Evolutionary conservation across 2,888 invertebrate genomes (phyloP), one percentile per base, ranked within the genome.

Genomic region (Amorpha juglandis): DNA sequence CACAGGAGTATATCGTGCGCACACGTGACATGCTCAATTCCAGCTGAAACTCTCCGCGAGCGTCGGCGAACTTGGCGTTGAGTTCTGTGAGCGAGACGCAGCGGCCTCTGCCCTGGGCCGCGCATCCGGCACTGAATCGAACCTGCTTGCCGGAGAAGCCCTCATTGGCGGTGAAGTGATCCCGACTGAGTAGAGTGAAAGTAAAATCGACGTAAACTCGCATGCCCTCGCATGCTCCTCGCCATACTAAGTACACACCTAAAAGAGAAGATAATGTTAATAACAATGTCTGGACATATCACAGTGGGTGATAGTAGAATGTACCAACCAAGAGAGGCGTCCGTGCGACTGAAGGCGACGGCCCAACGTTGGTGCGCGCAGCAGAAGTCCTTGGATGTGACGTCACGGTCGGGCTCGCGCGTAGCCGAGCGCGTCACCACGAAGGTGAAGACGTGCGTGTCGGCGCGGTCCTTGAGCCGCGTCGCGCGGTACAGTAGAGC

Each of bases 321-420:
- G 4, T 47, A 77, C 85, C 74, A n/a, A 92, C 94, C 94, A 66
- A 94, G 87, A 71, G 96, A 96, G 81, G 96, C 95, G 82, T 97
- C 97, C 55, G 95, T 95, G 63, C 96, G 94, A 16, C 95, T 95
- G 88, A 97, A 97, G 51, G 96, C 96, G 74, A 97, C 96, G 33
- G 96, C 96, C 97, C 97, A 97, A 85, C 95, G 94, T 83, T 97
- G 97, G 83, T 96, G 96, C 64, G 96, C 96, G 87, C 97, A 97
- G 71, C 95, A 95, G 88, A 97, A 96, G 86, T 97, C 97, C 87
- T 97, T 97, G 75, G 96, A 96, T 71, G 96, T 96, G 79, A 97
- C 96, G 89, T 97, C 97, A 68, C 96, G 95, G 83, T 96, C 96
- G 63, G 96, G 95, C 88, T 97, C 97, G 68, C 96, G 94, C 62